Conservation (phyloP, 2,113 vertebrate species). For the Anolis sagrei region DNA sequence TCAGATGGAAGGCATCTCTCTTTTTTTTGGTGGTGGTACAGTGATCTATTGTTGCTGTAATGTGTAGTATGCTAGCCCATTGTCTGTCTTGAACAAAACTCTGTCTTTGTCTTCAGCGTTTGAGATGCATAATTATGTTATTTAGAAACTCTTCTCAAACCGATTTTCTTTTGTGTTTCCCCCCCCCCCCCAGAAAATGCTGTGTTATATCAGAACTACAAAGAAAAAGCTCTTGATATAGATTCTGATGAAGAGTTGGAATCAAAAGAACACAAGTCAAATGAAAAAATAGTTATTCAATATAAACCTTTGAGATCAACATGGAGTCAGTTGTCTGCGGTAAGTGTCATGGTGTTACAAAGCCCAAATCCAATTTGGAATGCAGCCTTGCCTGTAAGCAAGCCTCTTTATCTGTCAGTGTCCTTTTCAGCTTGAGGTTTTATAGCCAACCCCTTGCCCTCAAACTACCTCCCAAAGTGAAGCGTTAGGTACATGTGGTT, state of each 20-base stretch:
- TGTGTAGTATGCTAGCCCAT: constrained; percentile 44
- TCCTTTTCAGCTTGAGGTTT: constrained; percentile 21
- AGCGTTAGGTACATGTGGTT: not conserved
- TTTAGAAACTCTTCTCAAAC: constrained; percentile 9
- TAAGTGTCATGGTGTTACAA: constrained; percentile 69
- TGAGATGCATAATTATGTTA: constrained; percentile 28
- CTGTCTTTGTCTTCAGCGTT: constrained; percentile 52
- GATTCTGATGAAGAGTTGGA: constrained; percentile 94
- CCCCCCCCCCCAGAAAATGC: constrained; percentile 83
- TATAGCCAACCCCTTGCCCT: not conserved
- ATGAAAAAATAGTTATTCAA: constrained; percentile 85
- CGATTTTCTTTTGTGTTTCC: constrained; percentile 39
- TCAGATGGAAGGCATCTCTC: constrained; percentile 49
- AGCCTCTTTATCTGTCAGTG: not conserved
- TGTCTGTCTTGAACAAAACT: constrained; percentile 53
- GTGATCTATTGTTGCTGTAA: constrained; percentile 59
- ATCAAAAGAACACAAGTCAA: constrained; percentile 76
- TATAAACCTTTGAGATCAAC: constrained; percentile 88
- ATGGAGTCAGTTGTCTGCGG: constrained; percentile 93
- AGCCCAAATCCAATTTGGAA: constrained; percentile 1
- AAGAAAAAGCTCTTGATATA: constrained; percentile 94
- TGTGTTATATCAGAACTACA: constrained; percentile 95
- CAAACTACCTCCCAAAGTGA: not conserved
- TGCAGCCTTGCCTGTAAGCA: not conserved
- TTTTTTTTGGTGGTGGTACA: constrained; percentile 32